Evolutionary conservation across 2,888 invertebrate species (phyloP).

Genomic region (Nematopogon swammerdamellus): DNA sequence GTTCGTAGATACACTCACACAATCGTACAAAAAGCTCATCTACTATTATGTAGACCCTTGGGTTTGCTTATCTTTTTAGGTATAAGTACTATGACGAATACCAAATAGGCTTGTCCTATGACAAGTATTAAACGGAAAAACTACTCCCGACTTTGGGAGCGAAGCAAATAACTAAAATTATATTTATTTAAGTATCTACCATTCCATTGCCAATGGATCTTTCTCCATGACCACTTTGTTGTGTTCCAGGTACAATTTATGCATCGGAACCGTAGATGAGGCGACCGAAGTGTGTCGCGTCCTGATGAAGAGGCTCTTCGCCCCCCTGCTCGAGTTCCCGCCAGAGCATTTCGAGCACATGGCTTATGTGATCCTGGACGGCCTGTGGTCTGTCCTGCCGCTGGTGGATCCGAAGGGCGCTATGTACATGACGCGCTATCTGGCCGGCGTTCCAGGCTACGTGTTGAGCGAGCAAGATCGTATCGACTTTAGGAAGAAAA

Average conservation of each 20-base stretch:
- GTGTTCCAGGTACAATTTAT: conserved; percentile 66
- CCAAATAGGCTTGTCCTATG: too few relatives aligned
- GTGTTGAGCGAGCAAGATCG: conserved; percentile 38
- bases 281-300: conserved; percentile 59
- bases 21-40: too few relatives aligned
- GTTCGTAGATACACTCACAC: too few relatives aligned
- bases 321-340: conserved; percentile 58
- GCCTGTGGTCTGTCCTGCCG: conserved; percentile 68
- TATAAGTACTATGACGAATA: too few relatives aligned
- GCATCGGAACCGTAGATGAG: conserved; percentile 59
- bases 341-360: conserved; percentile 63
- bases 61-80: too few relatives aligned
- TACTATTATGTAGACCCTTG: too few relatives aligned
- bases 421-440: conserved; percentile 51
- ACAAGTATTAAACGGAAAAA: too few relatives aligned
- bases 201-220: too few relatives aligned
- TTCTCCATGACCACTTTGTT: too few relatives aligned
- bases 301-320: conserved; percentile 57
- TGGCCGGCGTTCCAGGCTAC: conserved; percentile 58
- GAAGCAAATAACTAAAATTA: too few relatives aligned
- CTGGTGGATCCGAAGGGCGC: conserved; percentile 50
- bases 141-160: too few relatives aligned
- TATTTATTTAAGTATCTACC: too few relatives aligned
- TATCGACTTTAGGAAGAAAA: conserved; percentile 19
- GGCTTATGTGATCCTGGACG: conserved; percentile 61